Conservation (phyloP, 64 coral and sea anemone species). For the Montipora capricornis region DNA sequence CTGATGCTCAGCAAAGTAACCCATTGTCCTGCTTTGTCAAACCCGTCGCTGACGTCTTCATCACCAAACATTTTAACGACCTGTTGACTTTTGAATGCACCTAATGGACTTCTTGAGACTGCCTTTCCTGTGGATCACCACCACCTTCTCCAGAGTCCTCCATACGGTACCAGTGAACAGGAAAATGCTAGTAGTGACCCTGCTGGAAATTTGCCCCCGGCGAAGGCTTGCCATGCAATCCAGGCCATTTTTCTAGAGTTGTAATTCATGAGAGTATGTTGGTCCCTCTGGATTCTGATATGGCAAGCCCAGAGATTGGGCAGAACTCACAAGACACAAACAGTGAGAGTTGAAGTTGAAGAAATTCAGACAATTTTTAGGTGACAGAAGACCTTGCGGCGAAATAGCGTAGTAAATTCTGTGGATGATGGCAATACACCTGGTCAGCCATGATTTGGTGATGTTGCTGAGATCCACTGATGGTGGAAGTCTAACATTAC, state of each 20-base stretch:
- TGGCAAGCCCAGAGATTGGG: neutral
- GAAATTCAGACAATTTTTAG: neutral
- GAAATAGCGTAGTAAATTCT: too few species aligned
- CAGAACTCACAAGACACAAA: neutral
- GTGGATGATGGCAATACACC: neutral
- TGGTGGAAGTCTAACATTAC: neutral
- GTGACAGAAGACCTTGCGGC: neutral
- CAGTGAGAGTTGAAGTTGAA: slow-evolving; percentile 10
- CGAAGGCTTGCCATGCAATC: slow-evolving; percentile 55
- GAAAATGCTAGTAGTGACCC: slow-evolving; percentile 20
- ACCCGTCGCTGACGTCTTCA: slow-evolving; percentile 71
- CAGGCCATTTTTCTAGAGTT: slow-evolving; percentile 86
- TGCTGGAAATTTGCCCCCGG: slow-evolving; percentile 46
- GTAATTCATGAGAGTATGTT: slow-evolving; percentile 75
- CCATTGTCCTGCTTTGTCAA: slow-evolving; percentile 38
- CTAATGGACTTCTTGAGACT: slow-evolving; percentile 29
- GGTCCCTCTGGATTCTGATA: slow-evolving; percentile 67
- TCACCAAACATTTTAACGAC: slow-evolving; percentile 87
- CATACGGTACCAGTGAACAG: slow-evolving; percentile 1
- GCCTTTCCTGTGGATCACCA: slow-evolving; percentile 25
- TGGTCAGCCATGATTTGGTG: neutral
- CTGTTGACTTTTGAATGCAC: slow-evolving; percentile 69
- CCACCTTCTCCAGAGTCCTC: slow-evolving; percentile 70
- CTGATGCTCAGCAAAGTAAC: slow-evolving; percentile 33
- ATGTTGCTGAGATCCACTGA: neutral